Evolutionary conservation across 2,888 invertebrate species (phyloP).

Genomic region (Ganaspis brasiliensis): DNA sequence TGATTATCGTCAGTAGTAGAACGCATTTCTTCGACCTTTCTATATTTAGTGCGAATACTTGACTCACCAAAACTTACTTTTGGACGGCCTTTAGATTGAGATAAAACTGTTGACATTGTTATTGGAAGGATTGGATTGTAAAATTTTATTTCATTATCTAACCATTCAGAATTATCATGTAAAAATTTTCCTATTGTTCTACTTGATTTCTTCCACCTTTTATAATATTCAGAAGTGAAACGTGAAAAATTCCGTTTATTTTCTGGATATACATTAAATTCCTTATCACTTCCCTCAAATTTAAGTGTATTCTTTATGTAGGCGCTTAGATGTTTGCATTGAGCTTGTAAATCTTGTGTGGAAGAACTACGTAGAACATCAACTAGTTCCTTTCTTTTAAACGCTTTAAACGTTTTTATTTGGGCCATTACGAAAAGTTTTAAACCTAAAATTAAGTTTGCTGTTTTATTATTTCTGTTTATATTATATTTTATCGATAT

Average conservation of each 20-base stretch:
- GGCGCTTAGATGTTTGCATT: too few species aligned
- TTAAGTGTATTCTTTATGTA: too few species aligned
- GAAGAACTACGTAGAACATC: too few species aligned
- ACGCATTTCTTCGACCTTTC: slow-evolving; percentile 8
- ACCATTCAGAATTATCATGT: background rate
- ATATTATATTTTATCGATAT: too few species aligned
- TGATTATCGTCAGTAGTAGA: background rate
- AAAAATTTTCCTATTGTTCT: background rate
- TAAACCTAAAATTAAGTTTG: too few species aligned
- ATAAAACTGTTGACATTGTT: background rate
- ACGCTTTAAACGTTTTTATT: too few species aligned
- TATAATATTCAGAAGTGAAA: background rate
- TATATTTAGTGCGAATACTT: slow-evolving; percentile 2
- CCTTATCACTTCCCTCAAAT: too few species aligned
- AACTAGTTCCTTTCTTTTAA: too few species aligned
- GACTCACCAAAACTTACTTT: background rate
- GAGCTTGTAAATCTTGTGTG: too few species aligned
- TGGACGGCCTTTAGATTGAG: slow-evolving; percentile 6
- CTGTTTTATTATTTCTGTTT: too few species aligned
- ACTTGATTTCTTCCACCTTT: background rate
- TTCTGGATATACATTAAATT: background rate
- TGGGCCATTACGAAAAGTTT: too few species aligned
- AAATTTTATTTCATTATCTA: background rate
- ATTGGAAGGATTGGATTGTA: background rate
- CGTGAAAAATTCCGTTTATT: background rate